Conservation (phyloP, 2,797 vertebrate genomes). For the Rallus crepitans region DNA sequence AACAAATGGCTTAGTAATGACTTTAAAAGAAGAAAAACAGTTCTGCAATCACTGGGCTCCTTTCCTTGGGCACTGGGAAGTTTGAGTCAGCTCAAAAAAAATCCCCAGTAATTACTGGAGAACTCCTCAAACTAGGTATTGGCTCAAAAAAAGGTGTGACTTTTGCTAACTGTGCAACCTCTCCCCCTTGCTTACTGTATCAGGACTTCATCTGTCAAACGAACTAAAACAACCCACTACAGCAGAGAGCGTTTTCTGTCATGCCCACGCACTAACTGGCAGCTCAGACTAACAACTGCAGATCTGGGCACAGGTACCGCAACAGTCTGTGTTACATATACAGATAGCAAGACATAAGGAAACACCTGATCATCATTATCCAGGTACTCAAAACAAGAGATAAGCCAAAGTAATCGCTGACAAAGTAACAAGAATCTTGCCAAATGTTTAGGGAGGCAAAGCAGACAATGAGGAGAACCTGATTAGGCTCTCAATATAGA, state of each 20-base stretch:
- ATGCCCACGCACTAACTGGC: not conserved
- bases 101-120: not conserved
- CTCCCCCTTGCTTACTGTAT: not conserved
- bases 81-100: not conserved
- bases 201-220: not conserved
- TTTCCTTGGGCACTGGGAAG: not conserved
- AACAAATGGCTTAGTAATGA: not conserved
- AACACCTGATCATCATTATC: not conserved
- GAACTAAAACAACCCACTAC: not conserved
- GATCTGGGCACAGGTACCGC: not conserved
- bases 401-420: not conserved
- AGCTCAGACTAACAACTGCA: not conserved
- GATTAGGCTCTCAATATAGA: not conserved
- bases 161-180: not conserved
- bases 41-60: not conserved
- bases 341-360: not conserved
- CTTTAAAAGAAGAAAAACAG: not conserved
- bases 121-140: not conserved
- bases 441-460: not conserved
- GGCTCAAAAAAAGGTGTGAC: not conserved
- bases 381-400: not conserved
- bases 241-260: not conserved
- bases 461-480: not conserved
- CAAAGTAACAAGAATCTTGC: not conserved
- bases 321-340: not conserved